Conservation (phyloP, 2,113 vertebrate genomes). For the Diadophis punctatus region DNA sequence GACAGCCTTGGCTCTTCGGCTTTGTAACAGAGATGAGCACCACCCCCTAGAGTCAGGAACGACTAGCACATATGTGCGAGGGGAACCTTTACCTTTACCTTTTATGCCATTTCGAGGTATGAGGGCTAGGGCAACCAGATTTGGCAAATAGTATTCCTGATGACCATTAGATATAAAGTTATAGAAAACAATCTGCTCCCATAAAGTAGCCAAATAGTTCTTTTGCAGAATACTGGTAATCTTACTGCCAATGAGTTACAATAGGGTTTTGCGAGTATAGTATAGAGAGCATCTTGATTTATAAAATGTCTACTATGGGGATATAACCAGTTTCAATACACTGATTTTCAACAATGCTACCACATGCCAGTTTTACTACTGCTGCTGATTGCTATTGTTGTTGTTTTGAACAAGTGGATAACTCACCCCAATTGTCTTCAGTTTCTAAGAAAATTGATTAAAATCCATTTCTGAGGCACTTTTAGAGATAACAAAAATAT, state of each 20-base stretch:
- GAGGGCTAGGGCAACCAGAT: neutral
- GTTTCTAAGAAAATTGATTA: neutral
- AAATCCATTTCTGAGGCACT: neutral
- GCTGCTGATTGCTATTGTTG: neutral
- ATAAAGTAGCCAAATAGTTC: neutral
- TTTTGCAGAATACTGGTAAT: neutral
- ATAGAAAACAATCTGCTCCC: neutral
- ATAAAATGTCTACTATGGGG: neutral
- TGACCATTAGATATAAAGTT: neutral
- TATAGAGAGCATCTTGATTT: neutral
- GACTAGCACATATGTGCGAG: no score
- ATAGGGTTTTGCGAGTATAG: neutral
- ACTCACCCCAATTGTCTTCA: neutral
- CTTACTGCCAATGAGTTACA: neutral
- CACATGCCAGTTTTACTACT: neutral
- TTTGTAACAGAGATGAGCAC: no score
- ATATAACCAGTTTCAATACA: neutral
- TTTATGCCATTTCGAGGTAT: no score
- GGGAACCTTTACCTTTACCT: no score
- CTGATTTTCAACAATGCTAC: neutral
- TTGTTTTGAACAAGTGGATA: neutral
- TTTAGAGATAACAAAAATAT: neutral
- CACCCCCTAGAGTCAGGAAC: no score
- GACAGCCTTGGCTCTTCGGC: no score
- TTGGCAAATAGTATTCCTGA: neutral